phyloP scores from a whole-genome alignment of 2,888 invertebrate genomes.

The Melanophora roralis region DNA sequence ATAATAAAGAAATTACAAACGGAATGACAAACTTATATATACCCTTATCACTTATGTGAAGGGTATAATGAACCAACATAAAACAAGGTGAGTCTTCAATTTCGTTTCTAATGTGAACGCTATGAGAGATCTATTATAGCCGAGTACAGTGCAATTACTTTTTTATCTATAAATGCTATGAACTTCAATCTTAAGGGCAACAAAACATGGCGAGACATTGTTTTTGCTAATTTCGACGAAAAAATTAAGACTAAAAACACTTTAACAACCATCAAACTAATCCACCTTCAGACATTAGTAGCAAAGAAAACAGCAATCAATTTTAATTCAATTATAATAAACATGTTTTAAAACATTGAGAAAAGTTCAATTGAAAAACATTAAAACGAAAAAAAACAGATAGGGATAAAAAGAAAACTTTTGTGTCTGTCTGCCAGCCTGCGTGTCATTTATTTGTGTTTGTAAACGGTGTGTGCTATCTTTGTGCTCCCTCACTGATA shows the following conservation, averaged over 20 bases:
- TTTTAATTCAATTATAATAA: conserved; percentile 44
- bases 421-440: too few relatives aligned
- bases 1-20: too few relatives aligned
- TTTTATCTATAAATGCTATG: too few relatives aligned
- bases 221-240: conserved; percentile 3
- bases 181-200: conserved; percentile 4
- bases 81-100: too few relatives aligned
- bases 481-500: conserved; percentile 50
- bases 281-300: conserved; percentile 37
- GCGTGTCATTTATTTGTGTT: conserved; percentile 7
- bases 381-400: conserved; percentile 19
- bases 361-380: conserved; percentile 53
- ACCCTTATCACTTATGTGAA: too few relatives aligned
- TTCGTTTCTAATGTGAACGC: too few relatives aligned
- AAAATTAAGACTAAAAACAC: background rate
- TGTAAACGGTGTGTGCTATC: conserved; percentile 34
- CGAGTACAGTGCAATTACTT: too few relatives aligned
- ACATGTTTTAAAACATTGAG: conserved; percentile 45
- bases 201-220: conserved; percentile 9
- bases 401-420: conserved; percentile 32
- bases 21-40: too few relatives aligned
- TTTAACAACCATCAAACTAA: conserved; percentile 46
- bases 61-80: too few relatives aligned
- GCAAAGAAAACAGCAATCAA: conserved; percentile 34
- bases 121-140: too few relatives aligned